These are phyloP conservation scores for Macropis europaea DNA, from an alignment of 2,888 invertebrate species.

Conservation along the genomic window DNA sequence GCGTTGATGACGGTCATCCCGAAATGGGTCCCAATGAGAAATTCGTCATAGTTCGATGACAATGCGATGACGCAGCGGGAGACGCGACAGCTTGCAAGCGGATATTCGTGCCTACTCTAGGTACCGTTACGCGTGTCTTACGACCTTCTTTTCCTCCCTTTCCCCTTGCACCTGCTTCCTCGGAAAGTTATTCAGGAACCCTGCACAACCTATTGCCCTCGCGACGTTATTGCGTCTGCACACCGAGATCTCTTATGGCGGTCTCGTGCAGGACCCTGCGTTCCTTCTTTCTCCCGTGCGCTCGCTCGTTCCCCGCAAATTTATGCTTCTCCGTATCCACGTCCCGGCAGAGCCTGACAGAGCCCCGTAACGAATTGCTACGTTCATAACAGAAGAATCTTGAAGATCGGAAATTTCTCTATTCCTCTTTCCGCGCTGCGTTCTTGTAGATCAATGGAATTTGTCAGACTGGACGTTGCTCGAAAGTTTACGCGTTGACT, in stretches of 20 bases:
- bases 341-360: no score
- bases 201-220: slow-evolving; percentile 57
- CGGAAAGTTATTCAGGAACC: slow-evolving; percentile 65
- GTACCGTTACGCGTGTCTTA: slow-evolving; percentile 71
- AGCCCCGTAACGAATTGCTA: no score
- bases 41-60: slow-evolving; percentile 61
- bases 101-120: slow-evolving; percentile 75
- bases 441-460: no score
- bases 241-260: slow-evolving; percentile 37
- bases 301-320: slow-evolving; percentile 12
- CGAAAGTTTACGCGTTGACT: no score
- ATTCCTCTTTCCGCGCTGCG: no score
- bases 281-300: slow-evolving; percentile 1
- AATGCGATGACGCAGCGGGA: slow-evolving; percentile 61
- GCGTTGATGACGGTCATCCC: neutral
- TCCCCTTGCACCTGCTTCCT: slow-evolving; percentile 36
- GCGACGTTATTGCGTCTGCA: slow-evolving; percentile 31
- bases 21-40: slow-evolving; percentile 47
- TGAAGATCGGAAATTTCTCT: no score
- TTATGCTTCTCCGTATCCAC: slow-evolving; percentile 22
- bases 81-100: slow-evolving; percentile 76
- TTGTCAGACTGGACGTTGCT: no score
- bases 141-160: slow-evolving; percentile 39
- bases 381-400: no score
- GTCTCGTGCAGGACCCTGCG: slow-evolving; percentile 36